Evolutionary conservation across 1,140 invertebrate species (phyloP), one percentile per base, ranked within the genome.

Genomic region (Meloidogyne chitwoodi): DNA sequence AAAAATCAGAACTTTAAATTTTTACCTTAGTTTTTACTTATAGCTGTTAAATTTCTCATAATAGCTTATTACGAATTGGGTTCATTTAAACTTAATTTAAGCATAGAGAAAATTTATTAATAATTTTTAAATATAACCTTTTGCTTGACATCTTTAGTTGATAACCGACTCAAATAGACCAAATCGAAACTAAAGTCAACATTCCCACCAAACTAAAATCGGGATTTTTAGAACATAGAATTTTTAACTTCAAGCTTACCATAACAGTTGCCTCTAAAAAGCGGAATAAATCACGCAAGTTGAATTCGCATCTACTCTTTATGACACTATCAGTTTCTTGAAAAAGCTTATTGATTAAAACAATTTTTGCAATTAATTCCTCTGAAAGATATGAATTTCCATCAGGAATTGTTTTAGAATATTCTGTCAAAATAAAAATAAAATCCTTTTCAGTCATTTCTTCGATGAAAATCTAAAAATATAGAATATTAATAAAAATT

Each of bases 271-370:
- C 70, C 44, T 77, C 73, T 12, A 71, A 63, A 94, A 95, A 98
- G 80, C 96, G 91, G 56, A 92, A 92, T 73, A 99, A 89, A 87
- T 99, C 97, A 83, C 97, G 90, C 41, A 99, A 88, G 89, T 99
- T 99, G 88, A 97, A 94, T 88, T 99, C 96, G 92, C 93, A 98
- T 81, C 80, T 19, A 24, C 78, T 29, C 72, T 82, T n/a, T 71
- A 68, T 0, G 26, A 24, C n/a, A 79, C 16, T 24, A 41, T 41
- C 8, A 26, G 56, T 22, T 63, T 73, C 70, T 26, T 64, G n/a
- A 12, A 61, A 63, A 48, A 41, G 65, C 24, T 71, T 56, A 29
- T 78, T 78, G 64, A 78, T 66, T 16, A 41, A 29, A 12, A 78
- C 68, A 79, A 78, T 78, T 24, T 78, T 74, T 27, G 48, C 26